Base-by-base conservation (phyloP, 2,113 vertebrate species). In the Brevimyrus niger region DNA sequence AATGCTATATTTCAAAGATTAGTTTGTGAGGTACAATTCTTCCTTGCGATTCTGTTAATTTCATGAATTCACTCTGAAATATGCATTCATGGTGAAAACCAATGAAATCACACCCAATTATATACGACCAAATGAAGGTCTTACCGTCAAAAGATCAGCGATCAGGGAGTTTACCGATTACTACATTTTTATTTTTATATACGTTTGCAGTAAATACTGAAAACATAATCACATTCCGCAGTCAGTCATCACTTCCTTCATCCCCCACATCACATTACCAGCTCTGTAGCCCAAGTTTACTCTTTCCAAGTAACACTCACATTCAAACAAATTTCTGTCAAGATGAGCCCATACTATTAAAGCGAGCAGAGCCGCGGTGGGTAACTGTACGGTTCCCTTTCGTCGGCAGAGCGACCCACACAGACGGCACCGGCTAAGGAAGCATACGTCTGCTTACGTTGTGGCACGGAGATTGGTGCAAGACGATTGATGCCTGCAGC, bases 1-100 rank as follows among this genome's bases (percentile, higher is more conserved):
- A 92, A 8, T 50, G 27, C 8, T 53, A 42, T 7, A 89, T 87
- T 61, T 82, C 47, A 92, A 11, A 87, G 89, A 90, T 84, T 69
- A 48, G 91, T 46, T 92, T 82, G 35, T 42, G 73, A 80, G 35
- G 53, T n/a, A 87, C 92, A 92, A 93, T 51, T 51, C 47, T 15
- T 51, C 13, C n/a, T 86, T 51, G n/a, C 0, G 76, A 38, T 82
- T 44, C 17, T 82, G 76, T 42, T 47, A 38, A 23, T 84, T 84
- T 84, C 47, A 47, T 84, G 2, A 84, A 23, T 84, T 84, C 82
- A 84, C 21, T 47, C 3, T 11, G 82, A 84, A 46, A 42, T 84
- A 84, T 19, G 13, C 44, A 84, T 46, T 84, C 82, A 84, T 10
- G 0, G 21, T 47, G 44, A 84, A 11, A 23, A 46, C 82, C 82